These are phyloP conservation scores for Micrastur ruficollis DNA, from an alignment of 2,797 vertebrate species.

Conservation along the genomic window DNA sequence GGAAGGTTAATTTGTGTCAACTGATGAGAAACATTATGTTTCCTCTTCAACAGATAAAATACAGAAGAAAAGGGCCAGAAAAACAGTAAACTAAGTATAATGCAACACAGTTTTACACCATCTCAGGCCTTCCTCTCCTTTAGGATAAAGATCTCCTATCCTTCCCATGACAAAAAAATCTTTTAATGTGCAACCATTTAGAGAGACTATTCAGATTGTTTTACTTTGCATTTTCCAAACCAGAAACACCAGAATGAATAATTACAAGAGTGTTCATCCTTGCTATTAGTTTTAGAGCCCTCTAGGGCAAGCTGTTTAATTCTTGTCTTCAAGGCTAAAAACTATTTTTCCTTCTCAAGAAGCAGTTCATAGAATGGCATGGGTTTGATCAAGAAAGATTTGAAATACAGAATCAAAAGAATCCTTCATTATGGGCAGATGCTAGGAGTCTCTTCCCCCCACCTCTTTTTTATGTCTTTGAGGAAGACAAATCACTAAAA, in stretches of 20 bases:
- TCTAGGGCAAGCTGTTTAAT: conserved; percentile 22
- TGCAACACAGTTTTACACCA: neutral
- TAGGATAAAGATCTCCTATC: neutral
- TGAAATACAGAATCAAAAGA: conserved; percentile 25
- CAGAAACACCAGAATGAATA: conserved; percentile 14
- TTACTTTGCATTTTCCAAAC: conserved; percentile 22
- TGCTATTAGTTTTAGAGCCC: conserved; percentile 9
- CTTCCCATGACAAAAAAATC: neutral
- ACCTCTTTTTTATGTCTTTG: conserved; percentile 2
- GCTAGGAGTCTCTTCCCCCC: neutral
- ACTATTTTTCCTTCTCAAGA: neutral
- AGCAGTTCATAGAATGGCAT: neutral
- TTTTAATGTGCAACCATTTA: neutral
- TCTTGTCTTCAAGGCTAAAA: conserved; percentile 29
- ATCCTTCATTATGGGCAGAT: neutral
- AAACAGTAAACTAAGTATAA: neutral
- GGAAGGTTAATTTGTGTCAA: neutral
- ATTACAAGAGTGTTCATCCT: neutral
- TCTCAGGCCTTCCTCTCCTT: neutral
- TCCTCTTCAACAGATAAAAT: neutral
- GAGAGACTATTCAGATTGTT: neutral
- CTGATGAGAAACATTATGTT: neutral
- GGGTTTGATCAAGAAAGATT: conserved; percentile 31
- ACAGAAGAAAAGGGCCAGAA: neutral
- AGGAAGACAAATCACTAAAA: conserved; percentile 17